These are phyloP conservation scores for Zele albiditarsus DNA, from an alignment of 2,888 invertebrate species.

Conservation along the genomic window DNA sequence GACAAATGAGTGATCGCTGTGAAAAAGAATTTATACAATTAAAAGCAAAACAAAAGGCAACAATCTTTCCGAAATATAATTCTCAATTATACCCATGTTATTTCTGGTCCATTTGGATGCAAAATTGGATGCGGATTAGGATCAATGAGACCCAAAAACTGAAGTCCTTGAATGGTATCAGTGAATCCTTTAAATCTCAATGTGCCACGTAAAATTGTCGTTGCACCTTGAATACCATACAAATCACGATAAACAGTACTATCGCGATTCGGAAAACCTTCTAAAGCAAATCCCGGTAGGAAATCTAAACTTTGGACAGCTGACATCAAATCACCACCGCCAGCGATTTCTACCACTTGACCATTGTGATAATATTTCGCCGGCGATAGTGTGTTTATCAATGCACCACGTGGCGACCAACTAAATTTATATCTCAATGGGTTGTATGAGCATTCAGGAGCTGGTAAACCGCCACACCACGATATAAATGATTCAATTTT, in stretches of 20 bases:
- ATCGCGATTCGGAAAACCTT: conserved; percentile 98
- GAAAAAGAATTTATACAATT: conserved; percentile 52
- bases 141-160: conserved; percentile 90
- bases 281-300: conserved; percentile 95
- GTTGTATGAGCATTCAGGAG: conserved; percentile 96
- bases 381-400: conserved; percentile 90
- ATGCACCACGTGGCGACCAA: conserved; percentile 96
- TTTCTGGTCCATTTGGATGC: conserved; percentile 96
- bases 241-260: conserved; percentile 90
- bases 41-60: conserved; percentile 29
- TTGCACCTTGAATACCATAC: conserved; percentile 91
- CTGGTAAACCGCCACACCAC: conserved; percentile 97
- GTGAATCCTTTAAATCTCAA: conserved; percentile 93
- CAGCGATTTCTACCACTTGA: conserved; percentile 89
- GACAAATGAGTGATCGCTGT: conserved; percentile 89
- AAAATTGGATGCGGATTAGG: conserved; percentile 89
- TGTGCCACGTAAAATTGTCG: conserved; percentile 94
- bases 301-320: conserved; percentile 87
- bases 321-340: conserved; percentile 92
- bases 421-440: conserved; percentile 93
- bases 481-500: conserved; percentile 95
- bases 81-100: conserved; percentile 86
- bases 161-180: conserved; percentile 89
- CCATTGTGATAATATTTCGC: conserved; percentile 91
- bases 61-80: conserved; percentile 23